A percentile compares a stretch with the other conserved stretches of the same genome.
These are phyloP conservation scores for Metopia argyrocephala DNA, from an alignment of 2,888 invertebrate genomes.

Conservation along the genomic window DNA sequence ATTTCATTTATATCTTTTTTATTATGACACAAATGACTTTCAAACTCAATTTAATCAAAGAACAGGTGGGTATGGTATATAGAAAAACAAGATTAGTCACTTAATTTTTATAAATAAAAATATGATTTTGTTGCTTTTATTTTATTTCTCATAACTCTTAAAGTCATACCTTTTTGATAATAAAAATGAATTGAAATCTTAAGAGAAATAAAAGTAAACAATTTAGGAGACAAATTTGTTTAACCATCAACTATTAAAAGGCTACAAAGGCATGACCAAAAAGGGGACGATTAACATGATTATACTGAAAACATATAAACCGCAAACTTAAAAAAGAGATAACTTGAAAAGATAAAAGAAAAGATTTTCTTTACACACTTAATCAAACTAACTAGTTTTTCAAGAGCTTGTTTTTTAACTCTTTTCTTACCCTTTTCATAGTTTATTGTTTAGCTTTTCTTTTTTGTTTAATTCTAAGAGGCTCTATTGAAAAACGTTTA, in stretches of 20 bases:
- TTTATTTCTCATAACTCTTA: background rate
- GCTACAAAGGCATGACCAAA: background rate
- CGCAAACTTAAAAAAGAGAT: conserved; percentile 13
- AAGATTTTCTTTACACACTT: background rate
- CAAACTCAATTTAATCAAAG: too few relatives aligned
- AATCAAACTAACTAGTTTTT: conserved; percentile 30
- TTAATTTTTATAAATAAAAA: too few relatives aligned
- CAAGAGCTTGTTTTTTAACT: conserved; percentile 22
- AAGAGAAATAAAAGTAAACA: conserved; percentile 20
- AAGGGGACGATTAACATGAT: background rate
- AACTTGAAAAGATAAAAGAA: background rate
- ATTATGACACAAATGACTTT: too few relatives aligned
- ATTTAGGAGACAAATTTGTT: conserved; percentile 39
- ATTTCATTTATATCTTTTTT: too few relatives aligned
- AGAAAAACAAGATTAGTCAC: too few relatives aligned
- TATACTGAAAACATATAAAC: background rate
- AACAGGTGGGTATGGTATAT: too few relatives aligned
- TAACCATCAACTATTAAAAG: conserved; percentile 37
- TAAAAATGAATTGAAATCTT: conserved; percentile 17
- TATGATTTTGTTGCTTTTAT: too few relatives aligned
- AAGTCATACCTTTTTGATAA: conserved; percentile 7
- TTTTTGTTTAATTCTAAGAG: conserved; percentile 11
- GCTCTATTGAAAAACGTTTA: conserved; percentile 55
- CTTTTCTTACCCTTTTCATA: background rate
- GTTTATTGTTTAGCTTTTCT: background rate